A percentile compares a stretch with the other conserved stretches of the same genome.
phyloP scores from a whole-genome alignment of 2,888 invertebrate species.

The Drosophila neutralis region DNA sequence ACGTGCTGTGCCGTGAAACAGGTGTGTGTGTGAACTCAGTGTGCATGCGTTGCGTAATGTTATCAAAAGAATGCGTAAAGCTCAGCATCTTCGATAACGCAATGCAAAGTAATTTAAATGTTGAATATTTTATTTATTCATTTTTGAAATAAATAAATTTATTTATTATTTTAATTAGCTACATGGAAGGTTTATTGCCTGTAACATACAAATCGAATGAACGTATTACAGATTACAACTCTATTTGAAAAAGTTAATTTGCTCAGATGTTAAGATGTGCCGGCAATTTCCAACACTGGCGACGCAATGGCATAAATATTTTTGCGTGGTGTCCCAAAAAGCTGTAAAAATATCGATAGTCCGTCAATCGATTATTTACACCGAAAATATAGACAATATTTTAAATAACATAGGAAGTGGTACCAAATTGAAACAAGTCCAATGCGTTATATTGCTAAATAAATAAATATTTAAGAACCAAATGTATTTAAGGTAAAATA shows the following conservation, averaged over 20 bases:
- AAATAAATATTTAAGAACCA: neutral
- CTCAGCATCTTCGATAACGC: neutral
- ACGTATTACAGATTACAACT: neutral
- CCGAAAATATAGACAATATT: neutral
- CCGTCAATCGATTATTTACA: neutral
- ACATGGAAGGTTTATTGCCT: neutral
- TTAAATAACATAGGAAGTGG: neutral
- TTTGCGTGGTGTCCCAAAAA: constrained; percentile 17
- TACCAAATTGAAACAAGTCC: neutral
- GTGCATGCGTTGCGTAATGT: neutral
- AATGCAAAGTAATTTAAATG: neutral
- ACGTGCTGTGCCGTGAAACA: constrained; percentile 30
- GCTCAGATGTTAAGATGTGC: constrained; percentile 30
- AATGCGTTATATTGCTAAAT: neutral
- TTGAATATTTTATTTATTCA: neutral
- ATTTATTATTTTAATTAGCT: neutral
- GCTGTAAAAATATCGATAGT: neutral
- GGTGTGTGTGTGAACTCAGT: constrained; percentile 19
- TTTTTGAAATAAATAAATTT: neutral
- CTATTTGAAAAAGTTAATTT: neutral
- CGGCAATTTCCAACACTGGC: constrained; percentile 32
- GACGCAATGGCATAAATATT: constrained; percentile 30
- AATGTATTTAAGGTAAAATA: neutral
- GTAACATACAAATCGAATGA: neutral
- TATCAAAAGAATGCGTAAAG: neutral